phyloP scores from a whole-genome alignment of 2,888 invertebrate genomes.

The Cheilosia vulpina region DNA sequence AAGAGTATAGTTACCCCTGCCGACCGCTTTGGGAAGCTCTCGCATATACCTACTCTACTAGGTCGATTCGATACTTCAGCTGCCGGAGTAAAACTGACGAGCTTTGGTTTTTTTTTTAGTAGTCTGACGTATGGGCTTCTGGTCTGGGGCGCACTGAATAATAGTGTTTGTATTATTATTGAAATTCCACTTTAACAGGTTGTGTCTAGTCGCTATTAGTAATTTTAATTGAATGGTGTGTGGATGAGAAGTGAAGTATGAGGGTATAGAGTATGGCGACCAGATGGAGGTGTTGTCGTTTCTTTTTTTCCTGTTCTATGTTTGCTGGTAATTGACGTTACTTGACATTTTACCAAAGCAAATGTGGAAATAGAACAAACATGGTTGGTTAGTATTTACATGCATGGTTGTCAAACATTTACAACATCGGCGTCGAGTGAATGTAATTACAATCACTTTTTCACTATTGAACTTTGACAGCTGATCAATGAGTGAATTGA shows the following conservation, averaged over 20 bases:
- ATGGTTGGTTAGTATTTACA: not conserved
- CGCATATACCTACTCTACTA: slow-evolving; percentile 56
- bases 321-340: slow-evolving; percentile 22
- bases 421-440: not conserved
- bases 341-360: slow-evolving; percentile 53
- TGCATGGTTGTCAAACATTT: slow-evolving; percentile 15
- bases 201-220: slow-evolving; percentile 75
- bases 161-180: slow-evolving; percentile 69
- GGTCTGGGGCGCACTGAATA: slow-evolving; percentile 67
- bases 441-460: slow-evolving; percentile 4
- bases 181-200: slow-evolving; percentile 75
- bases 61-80: slow-evolving; percentile 73
- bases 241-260: slow-evolving; percentile 52
- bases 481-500: slow-evolving; percentile 5
- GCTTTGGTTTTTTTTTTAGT: slow-evolving; percentile 56
- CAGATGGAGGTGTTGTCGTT: slow-evolving; percentile 45
- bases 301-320: slow-evolving; percentile 11
- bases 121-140: slow-evolving; percentile 72
- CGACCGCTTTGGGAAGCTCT: slow-evolving; percentile 48
- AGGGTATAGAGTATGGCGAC: slow-evolving; percentile 20
- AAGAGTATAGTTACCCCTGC: slow-evolving; percentile 31
- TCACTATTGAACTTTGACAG: slow-evolving; percentile 35
- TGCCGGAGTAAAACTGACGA: slow-evolving; percentile 70
- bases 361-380: slow-evolving; percentile 35
- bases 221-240: slow-evolving; percentile 71